These are phyloP conservation scores for Pogoniulus pusillus DNA, from an alignment of 2,797 vertebrate genomes.

Conservation along the genomic window DNA sequence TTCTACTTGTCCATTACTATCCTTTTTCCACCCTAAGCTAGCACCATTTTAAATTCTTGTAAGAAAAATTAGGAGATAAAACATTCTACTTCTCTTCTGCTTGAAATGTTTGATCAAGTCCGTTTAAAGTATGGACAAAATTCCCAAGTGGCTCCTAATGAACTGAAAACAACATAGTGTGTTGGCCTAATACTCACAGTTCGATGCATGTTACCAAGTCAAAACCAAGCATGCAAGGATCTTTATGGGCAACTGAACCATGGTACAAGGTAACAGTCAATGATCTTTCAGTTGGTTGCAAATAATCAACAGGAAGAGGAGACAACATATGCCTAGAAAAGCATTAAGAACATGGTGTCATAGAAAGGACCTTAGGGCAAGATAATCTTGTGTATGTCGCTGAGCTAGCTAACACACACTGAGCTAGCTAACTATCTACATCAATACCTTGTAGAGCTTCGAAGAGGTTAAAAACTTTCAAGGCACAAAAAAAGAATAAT, in stretches of 20 bases:
- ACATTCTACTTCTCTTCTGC: neutral
- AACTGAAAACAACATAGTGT: neutral
- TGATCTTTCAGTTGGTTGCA: conserved; percentile 81
- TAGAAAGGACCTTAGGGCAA: neutral
- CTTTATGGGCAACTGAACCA: conserved; percentile 88
- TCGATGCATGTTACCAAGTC: conserved; percentile 91
- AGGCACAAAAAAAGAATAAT: neutral
- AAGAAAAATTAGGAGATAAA: neutral
- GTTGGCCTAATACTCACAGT: conserved; percentile 82
- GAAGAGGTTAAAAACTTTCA: neutral
- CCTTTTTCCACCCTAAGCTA: neutral
- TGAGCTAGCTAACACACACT: neutral
- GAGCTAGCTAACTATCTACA: neutral
- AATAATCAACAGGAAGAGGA: conserved; percentile 83
- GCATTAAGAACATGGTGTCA: neutral
- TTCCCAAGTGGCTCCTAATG: neutral
- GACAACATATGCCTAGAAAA: conserved; percentile 80
- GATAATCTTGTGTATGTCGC: neutral
- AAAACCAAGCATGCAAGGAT: conserved; percentile 88
- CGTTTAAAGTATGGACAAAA: neutral
- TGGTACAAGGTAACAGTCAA: conserved; percentile 86
- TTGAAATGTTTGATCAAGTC: neutral
- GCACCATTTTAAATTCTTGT: neutral
- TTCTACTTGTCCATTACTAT: neutral
- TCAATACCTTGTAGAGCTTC: neutral